These are phyloP conservation scores for Jacana jacana DNA, from an alignment of 2,113 vertebrate species.

Conservation along the genomic window DNA sequence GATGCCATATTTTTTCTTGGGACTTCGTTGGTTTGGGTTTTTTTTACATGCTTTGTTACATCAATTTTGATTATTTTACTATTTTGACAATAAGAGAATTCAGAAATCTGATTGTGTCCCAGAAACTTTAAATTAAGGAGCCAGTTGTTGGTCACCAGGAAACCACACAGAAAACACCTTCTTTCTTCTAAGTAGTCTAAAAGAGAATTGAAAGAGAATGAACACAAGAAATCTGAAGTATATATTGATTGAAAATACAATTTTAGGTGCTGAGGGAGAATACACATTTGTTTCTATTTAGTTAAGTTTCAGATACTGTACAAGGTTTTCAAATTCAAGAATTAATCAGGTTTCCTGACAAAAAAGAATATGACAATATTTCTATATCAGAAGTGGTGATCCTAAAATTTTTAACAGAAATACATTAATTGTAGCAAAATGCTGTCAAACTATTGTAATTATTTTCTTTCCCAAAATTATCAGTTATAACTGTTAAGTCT, in stretches of 20 bases:
- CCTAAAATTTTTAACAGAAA: background rate
- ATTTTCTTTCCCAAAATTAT: background rate
- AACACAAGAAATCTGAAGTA: background rate
- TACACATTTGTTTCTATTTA: background rate
- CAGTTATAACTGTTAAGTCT: background rate
- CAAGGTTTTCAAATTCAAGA: background rate
- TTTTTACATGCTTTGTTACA: constrained; percentile 59
- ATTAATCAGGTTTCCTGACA: background rate
- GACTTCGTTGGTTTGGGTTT: background rate
- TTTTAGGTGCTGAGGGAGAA: background rate
- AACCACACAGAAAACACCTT: background rate
- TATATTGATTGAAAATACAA: background rate
- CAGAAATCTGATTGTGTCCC: background rate
- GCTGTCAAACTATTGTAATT: background rate
- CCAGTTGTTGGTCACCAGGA: background rate
- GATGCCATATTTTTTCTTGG: background rate
- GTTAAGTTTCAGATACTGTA: background rate
- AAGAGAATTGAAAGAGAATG: background rate
- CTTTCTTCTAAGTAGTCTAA: background rate
- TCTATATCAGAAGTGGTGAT: background rate
- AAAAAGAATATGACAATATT: background rate
- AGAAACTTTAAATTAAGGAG: constrained; percentile 47
- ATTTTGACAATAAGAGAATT: constrained; percentile 18
- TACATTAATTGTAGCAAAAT: background rate
- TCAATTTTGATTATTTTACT: constrained; percentile 45